These are phyloP conservation scores for Pyrgus malvae DNA, from an alignment of 2,888 invertebrate genomes.

Conservation along the genomic window DNA sequence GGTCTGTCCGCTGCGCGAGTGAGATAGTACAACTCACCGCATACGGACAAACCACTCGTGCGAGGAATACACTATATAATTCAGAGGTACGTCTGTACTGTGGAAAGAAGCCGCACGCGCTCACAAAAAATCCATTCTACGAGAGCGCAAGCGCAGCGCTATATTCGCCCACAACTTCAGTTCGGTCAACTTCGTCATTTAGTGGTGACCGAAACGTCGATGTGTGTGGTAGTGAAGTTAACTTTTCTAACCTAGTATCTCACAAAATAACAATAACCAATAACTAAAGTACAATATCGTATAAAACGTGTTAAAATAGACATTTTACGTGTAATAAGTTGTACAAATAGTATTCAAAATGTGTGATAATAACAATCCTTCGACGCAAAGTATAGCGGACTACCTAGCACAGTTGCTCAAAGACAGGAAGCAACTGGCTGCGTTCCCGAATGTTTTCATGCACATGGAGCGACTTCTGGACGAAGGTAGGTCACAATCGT, in stretches of 20 bases:
- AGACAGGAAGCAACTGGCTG: slow-evolving; percentile 99
- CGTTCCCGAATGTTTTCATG: slow-evolving; percentile 99
- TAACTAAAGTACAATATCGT: slow-evolving; percentile 75
- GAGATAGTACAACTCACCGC: slow-evolving; percentile 39
- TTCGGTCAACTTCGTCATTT: slow-evolving; percentile 77
- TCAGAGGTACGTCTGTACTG: slow-evolving; percentile 77
- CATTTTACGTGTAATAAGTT: slow-evolving; percentile 74
- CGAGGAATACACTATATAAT: slow-evolving; percentile 60
- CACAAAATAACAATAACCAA: slow-evolving; percentile 78
- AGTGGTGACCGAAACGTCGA: slow-evolving; percentile 79
- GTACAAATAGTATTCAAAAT: slow-evolving; percentile 70
- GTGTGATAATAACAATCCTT: slow-evolving; percentile 84
- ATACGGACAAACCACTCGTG: slow-evolving; percentile 34
- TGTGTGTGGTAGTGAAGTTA: slow-evolving; percentile 81
- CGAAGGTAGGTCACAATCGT: slow-evolving; percentile 90
- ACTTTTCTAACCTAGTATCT: slow-evolving; percentile 78
- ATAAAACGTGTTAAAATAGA: slow-evolving; percentile 69
- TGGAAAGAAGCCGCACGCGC: slow-evolving; percentile 75
- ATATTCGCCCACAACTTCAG: slow-evolving; percentile 79
- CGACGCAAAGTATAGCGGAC: slow-evolving; percentile 98
- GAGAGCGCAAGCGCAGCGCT: slow-evolving; percentile 76
- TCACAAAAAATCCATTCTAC: slow-evolving; percentile 72
- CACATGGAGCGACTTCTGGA: slow-evolving; percentile 99
- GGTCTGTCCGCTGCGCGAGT: slow-evolving; percentile 44
- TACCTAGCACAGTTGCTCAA: slow-evolving; percentile 99